Percentiles rank a stretch among this genome's conserved stretches.
Evolutionary conservation across 2,888 invertebrate genomes (phyloP).

Genomic region (Anoncus sp.): DNA sequence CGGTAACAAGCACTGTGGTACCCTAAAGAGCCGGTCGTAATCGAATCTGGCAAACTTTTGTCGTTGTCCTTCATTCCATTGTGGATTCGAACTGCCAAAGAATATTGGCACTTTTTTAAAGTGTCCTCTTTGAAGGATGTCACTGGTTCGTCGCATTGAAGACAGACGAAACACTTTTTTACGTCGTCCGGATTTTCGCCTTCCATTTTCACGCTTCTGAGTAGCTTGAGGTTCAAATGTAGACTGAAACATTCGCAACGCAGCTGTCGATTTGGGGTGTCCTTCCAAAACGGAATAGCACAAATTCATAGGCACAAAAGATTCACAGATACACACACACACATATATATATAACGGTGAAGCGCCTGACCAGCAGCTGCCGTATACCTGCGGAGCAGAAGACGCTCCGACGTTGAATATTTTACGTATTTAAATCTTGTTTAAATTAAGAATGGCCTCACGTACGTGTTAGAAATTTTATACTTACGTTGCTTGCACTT

Average conservation of each 20-base stretch:
- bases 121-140: background rate
- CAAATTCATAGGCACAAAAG: slow-evolving; percentile 7
- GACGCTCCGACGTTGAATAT: slow-evolving; percentile 11
- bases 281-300: too few relatives aligned
- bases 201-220: too few relatives aligned
- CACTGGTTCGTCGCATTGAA: background rate
- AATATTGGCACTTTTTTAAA: slow-evolving; percentile 8
- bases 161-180: slow-evolving; percentile 10
- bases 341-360: background rate
- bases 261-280: too few relatives aligned
- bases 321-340: background rate
- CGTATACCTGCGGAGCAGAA: slow-evolving; percentile 2
- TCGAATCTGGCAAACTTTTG: background rate
- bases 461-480: slow-evolving; percentile 11
- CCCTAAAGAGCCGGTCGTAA: background rate
- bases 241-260: slow-evolving; percentile 1
- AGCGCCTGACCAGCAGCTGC: slow-evolving; percentile 13
- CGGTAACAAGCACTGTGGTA: background rate
- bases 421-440: background rate
- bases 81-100: background rate
- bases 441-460: background rate
- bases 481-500: slow-evolving; percentile 9
- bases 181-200: too few relatives aligned
- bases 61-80: background rate
- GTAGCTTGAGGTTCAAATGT: background rate